phyloP scores from a whole-genome alignment of 2,888 invertebrate genomes.

The Parthenolecanium corni region DNA sequence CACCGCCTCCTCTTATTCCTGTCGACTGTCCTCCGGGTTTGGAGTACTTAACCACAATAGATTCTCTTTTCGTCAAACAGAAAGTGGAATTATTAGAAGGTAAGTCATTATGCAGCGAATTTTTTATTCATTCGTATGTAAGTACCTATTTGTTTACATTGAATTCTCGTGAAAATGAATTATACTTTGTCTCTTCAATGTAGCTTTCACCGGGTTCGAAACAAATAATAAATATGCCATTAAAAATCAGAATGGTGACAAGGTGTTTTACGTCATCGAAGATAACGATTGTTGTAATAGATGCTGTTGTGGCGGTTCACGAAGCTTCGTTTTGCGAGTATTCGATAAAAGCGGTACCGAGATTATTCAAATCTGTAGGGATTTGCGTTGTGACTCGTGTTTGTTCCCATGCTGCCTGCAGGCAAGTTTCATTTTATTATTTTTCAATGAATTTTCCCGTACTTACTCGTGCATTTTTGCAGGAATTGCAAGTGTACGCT shows the following conservation, averaged over 20 bases:
- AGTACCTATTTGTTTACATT: neutral
- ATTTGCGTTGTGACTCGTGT: constrained; percentile 69
- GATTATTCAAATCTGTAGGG: constrained; percentile 73
- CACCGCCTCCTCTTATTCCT: constrained; percentile 36
- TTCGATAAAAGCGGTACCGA: constrained; percentile 69
- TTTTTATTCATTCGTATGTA: neutral
- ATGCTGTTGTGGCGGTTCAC: constrained; percentile 66
- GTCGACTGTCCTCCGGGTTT: constrained; percentile 74
- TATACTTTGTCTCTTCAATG: constrained; percentile 33
- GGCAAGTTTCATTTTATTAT: constrained; percentile 42
- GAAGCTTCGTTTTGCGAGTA: constrained; percentile 79
- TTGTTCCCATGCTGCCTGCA: constrained; percentile 77
- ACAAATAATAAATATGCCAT: constrained; percentile 79
- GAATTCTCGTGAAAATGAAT: neutral
- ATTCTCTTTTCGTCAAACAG: neutral
- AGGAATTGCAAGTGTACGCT: constrained; percentile 64
- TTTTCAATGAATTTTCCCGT: neutral
- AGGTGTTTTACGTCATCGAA: constrained; percentile 67
- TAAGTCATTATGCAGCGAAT: neutral
- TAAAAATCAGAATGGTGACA: constrained; percentile 65
- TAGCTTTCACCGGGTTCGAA: constrained; percentile 73
- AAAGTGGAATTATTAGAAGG: neutral
- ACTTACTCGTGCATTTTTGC: constrained; percentile 36
- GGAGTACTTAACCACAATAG: constrained; percentile 65
- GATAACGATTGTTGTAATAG: constrained; percentile 74